Base-by-base conservation (phyloP, 1,140 invertebrate species). In the Drosophila orosa region DNA sequence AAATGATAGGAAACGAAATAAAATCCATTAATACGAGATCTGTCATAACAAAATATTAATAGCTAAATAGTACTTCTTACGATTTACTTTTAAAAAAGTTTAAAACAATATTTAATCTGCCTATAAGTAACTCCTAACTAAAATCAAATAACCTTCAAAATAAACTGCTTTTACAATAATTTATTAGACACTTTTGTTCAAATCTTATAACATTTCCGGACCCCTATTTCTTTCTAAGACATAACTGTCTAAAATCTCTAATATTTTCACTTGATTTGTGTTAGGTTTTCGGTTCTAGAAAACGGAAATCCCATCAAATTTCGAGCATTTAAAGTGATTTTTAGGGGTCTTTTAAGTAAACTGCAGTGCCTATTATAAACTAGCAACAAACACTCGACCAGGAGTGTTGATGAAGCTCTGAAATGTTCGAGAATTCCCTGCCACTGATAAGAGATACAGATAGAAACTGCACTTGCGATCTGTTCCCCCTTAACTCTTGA, bases 381-480 rank as follows among this genome's bases (percentile, higher is more conserved):
- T 40, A 22, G 56, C 22, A 33, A 48, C 12, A 25, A 50, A 72
- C 54, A 69, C 54, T 71, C 2, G 13, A 35, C 5, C n/a, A 48
- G 33, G 31, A 67, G 40, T 65, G 65, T 15, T 24, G 59, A 33
- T 45, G n/a, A 29, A 19, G 37, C 37, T 3, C 33, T 39, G 42
- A 74, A 55, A 55, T 52, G 52, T 73, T 72, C 48, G 52, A 73
- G 50, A 73, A 73, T 19, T 60, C 8, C 15, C 35, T 68, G 31
- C 50, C 45, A 27, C 50, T 74, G 57, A 73, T 73, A 73, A 73
- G 58, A 39, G 33, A 60, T 33, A 60, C 37, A 60, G 37, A 63
- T 63, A 63, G 55, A 67, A 47, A 50, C 31, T 61, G 71, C 71
- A 73, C 37, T 60, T 15, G 44, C 71, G 59, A 73, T 74, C 56